These are phyloP conservation scores for Rhyzopertha dominica DNA, from an alignment of 1,140 invertebrate genomes.

Conservation along the genomic window DNA sequence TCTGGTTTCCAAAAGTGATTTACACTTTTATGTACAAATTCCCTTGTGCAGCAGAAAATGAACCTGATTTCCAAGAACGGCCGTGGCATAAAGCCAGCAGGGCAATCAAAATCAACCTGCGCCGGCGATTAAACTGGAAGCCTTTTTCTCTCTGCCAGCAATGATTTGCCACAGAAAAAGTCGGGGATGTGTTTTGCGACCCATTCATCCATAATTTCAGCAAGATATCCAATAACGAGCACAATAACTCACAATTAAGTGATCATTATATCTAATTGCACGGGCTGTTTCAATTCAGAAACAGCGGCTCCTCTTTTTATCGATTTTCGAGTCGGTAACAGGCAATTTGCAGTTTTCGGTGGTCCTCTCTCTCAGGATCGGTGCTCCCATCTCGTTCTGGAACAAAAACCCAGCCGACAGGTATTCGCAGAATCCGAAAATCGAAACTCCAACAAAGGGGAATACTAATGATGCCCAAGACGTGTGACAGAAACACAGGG, in stretches of 20 bases:
- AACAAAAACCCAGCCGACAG: slow-evolving; percentile 31
- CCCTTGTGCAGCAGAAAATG: slow-evolving; percentile 12
- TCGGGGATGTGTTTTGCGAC: slow-evolving; percentile 19
- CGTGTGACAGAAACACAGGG: too few species aligned
- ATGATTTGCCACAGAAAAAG: slow-evolving; percentile 11
- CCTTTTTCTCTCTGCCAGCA: slow-evolving; percentile 1
- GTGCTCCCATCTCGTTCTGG: slow-evolving; percentile 11
- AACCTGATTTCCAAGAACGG: slow-evolving; percentile 11
- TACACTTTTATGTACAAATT: slow-evolving; percentile 7
- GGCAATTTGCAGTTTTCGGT: slow-evolving; percentile 34
- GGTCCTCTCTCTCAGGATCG: slow-evolving; percentile 3
- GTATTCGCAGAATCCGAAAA: slow-evolving; percentile 38
- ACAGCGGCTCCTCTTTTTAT: slow-evolving; percentile 26
- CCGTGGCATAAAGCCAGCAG: slow-evolving; percentile 13
- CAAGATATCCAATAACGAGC: slow-evolving; percentile 40
- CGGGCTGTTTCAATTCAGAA: slow-evolving; percentile 38
- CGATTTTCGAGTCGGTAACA: slow-evolving; percentile 40
- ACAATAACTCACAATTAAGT: slow-evolving; percentile 44
- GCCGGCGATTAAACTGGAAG: slow-evolving; percentile 9
- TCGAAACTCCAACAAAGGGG: slow-evolving; percentile 37
- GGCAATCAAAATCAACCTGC: slow-evolving; percentile 10
- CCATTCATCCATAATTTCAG: slow-evolving; percentile 36
- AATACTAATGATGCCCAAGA: too few species aligned
- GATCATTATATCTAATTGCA: slow-evolving; percentile 44
- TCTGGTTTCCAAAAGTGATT: too few species aligned